These are phyloP conservation scores for Apostichopus japonicus DNA, from an alignment of 35 echinoderm and acorn worm species.

Conservation along the genomic window DNA sequence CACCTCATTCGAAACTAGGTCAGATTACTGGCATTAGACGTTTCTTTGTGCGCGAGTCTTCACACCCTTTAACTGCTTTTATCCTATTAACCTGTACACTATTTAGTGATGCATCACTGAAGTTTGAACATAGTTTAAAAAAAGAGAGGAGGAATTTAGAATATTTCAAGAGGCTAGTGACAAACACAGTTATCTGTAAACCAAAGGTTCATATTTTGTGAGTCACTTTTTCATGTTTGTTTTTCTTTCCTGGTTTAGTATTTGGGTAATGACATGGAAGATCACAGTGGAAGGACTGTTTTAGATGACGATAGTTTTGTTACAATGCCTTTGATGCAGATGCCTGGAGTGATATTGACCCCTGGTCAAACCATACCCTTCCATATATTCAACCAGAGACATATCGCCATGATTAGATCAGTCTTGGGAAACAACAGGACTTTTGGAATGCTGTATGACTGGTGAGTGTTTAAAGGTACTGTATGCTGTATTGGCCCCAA, in stretches of 20 bases:
- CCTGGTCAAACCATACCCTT: conserved; percentile 93
- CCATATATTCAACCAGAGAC: conserved; percentile 88
- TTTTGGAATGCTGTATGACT: conserved; percentile 92
- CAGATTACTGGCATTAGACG: no score
- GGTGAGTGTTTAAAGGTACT: conserved; percentile 33
- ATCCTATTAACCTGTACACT: no score
- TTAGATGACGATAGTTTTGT: conserved; percentile 91
- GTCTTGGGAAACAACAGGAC: conserved; percentile 91
- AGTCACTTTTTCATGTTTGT: background rate
- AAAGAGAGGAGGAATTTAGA: no score
- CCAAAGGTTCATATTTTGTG: no score
- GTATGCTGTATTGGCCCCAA: no score
- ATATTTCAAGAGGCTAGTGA: no score
- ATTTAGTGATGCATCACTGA: no score
- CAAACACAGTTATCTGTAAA: no score
- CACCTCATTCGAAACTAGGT: no score
- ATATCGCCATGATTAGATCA: conserved; percentile 91
- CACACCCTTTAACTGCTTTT: no score
- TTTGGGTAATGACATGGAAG: conserved; percentile 88
- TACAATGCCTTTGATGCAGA: conserved; percentile 74
- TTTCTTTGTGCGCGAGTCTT: no score
- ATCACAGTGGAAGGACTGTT: conserved; percentile 97
- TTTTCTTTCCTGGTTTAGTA: conserved; percentile 61
- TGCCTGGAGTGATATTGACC: conserved; percentile 80
- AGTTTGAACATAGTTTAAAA: no score